A percentile compares a stretch with the other conserved stretches of the same genome.
Conservation (phyloP, 2,113 vertebrate species). For the Steatornis caripensis region DNA sequence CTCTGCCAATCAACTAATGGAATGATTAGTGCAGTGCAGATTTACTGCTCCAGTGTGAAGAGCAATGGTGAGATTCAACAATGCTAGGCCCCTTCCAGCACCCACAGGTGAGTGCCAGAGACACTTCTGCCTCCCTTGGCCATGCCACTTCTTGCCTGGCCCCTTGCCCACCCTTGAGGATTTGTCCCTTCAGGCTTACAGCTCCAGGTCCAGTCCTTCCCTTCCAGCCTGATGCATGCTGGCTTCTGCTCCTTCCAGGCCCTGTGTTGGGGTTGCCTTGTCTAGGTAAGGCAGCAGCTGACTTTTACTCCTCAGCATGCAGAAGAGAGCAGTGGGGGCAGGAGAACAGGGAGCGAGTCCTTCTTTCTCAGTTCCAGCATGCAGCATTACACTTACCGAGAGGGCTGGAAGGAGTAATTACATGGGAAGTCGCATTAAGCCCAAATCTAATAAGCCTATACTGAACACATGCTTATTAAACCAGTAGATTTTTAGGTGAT, state of each 20-base stretch:
- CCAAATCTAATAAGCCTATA: neutral
- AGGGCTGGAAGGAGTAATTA: neutral
- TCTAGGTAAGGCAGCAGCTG: neutral
- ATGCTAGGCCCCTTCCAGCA: neutral
- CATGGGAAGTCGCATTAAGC: neutral
- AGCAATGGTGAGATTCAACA: neutral
- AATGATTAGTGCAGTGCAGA: too few species aligned
- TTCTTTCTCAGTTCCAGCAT: neutral
- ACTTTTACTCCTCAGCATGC: neutral
- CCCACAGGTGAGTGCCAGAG: neutral
- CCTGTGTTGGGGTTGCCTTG: neutral
- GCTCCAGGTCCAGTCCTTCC: neutral
- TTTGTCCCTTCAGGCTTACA: neutral
- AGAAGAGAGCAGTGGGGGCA: accelerated
- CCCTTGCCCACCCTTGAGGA: neutral
- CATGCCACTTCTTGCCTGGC: neutral
- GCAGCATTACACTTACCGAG: neutral
- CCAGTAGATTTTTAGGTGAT: neutral
- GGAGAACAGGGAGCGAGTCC: neutral
- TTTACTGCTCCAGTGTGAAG: neutral
- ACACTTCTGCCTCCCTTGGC: neutral
- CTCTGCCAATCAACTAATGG: neutral
- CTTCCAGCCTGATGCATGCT: neutral
- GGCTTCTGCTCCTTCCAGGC: neutral
- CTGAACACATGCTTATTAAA: neutral